Conservation (phyloP, 2,797 vertebrate genomes). For the Neosilurus mollespiculum region DNA sequence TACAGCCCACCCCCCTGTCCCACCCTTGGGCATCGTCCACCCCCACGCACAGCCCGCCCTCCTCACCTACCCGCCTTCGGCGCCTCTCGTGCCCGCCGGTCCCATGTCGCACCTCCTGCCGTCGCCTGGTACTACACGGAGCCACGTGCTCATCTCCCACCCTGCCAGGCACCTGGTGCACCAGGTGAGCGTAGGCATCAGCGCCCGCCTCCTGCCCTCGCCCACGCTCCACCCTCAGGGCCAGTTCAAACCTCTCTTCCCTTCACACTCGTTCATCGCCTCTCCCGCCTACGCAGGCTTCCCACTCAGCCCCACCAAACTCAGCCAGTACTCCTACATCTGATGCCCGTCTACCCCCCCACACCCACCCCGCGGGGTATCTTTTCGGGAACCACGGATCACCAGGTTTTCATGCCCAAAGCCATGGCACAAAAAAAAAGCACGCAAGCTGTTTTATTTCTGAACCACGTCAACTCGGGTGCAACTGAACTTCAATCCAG, state of each 20-base stretch:
- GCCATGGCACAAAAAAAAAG: slow-evolving; percentile 95
- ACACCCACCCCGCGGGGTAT: slow-evolving; percentile 40
- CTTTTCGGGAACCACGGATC: slow-evolving; percentile 67
- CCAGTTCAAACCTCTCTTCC: slow-evolving; percentile 92
- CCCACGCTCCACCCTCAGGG: slow-evolving; percentile 89
- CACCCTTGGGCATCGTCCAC: slow-evolving; percentile 80
- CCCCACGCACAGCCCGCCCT: slow-evolving; percentile 85
- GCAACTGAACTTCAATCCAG: slow-evolving; percentile 55
- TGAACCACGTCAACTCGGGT: slow-evolving; percentile 81
- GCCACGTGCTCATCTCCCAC: slow-evolving; percentile 86
- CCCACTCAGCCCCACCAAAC: slow-evolving; percentile 95
- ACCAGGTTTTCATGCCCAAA: slow-evolving; percentile 88
- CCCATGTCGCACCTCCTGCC: slow-evolving; percentile 93
- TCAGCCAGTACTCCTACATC: slow-evolving; percentile 97
- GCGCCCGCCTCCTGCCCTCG: slow-evolving; percentile 90
- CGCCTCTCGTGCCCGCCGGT: slow-evolving; percentile 82
- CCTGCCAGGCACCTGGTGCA: slow-evolving; percentile 83
- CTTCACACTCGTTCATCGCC: slow-evolving; percentile 92
- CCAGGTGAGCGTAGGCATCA: slow-evolving; percentile 94
- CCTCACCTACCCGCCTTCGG: slow-evolving; percentile 84
- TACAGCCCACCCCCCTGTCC: slow-evolving; percentile 71
- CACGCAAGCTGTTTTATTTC: slow-evolving; percentile 87
- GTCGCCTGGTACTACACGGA: slow-evolving; percentile 86
- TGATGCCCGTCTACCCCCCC: slow-evolving; percentile 68
- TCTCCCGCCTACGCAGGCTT: slow-evolving; percentile 93